Base-by-base conservation (phyloP, 2,888 invertebrate species). In the Eutolmus rufibarbis region DNA sequence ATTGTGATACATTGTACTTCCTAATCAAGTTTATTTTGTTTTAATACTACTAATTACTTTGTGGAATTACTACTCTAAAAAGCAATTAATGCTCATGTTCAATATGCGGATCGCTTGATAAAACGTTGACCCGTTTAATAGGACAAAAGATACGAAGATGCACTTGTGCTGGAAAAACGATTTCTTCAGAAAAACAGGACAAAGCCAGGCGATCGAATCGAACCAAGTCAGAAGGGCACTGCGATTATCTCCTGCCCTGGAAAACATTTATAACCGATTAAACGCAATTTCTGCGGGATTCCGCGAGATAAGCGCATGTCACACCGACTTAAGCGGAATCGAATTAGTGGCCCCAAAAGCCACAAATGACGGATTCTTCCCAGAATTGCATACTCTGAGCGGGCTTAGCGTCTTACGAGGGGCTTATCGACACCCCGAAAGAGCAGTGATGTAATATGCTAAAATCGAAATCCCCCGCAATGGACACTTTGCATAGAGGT, bases 181-280 rank as follows among this genome's bases (percentile, higher is more conserved):
- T 66, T 66, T 66, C 66, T 12, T 28, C 8, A 12, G 66, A 66
- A 66, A 66, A 66, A n/a, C 66, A 28, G 66, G 66, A 66, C 66
- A 66, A 66, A 66, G 66, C 28, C 66, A 28, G 56, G 19, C 56
- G 56, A n/a, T 51, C n/a, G n/a, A 51, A n/a, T 46, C 51, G 16
- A 51, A 28, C 28, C 23, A 66, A 66, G 66, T 66, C 66, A 66
- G 23, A 66, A 66, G 66, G 66, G 66, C 40, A 78, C 9, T 43
- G 28, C 51, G 51, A 23, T 79, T 79, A 46, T 82, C 57, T 82
- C 34, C 31, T 23, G 19, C 19, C 19, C 82, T 51, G 82, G 57
- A 82, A 66, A 56, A 82, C 19, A 57, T 82, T 82, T 82, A 66
- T 66, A 82, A 37, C 16, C 34, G 82, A 82, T 82, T 82, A 37